These are phyloP conservation scores for Ascaphus truei DNA, from an alignment of 2,113 vertebrate genomes.

Conservation along the genomic window DNA sequence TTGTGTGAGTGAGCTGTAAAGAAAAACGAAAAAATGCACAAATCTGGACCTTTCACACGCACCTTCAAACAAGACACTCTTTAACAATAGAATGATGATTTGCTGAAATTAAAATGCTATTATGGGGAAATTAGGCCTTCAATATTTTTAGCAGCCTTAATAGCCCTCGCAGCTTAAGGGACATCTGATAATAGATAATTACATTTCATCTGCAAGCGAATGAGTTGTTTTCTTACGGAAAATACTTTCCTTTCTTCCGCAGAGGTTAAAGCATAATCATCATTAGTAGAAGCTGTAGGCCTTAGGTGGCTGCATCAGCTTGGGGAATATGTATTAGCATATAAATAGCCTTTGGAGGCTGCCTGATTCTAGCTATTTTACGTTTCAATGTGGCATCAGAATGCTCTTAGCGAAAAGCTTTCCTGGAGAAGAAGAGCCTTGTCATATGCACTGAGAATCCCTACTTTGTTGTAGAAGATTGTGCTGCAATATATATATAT, in stretches of 20 bases:
- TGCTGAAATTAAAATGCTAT: conserved; percentile 89
- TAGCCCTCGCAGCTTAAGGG: conserved; percentile 73
- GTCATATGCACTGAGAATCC: conserved; percentile 35
- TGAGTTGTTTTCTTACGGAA: conserved; percentile 66
- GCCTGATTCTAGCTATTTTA: conserved; percentile 59
- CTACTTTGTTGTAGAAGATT: conserved; percentile 44
- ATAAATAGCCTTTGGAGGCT: conserved; percentile 63
- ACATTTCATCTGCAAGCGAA: conserved; percentile 70
- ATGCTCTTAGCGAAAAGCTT: conserved; percentile 54
- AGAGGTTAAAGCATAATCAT: conserved; percentile 64
- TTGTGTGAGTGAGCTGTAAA: conserved; percentile 43
- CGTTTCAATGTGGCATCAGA: conserved; percentile 61
- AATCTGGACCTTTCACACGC: conserved; percentile 73
- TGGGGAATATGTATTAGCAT: conserved; percentile 63
- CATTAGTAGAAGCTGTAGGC: conserved; percentile 62
- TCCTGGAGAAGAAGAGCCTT: conserved; percentile 47
- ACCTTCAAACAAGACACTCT: conserved; percentile 77
- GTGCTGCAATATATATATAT: conserved; percentile 31
- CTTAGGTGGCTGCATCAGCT: conserved; percentile 58
- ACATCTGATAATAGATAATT: conserved; percentile 80
- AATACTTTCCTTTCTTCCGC: conserved; percentile 60
- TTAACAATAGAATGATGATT: conserved; percentile 78
- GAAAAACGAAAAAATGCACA: conserved; percentile 63
- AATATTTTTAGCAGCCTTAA: conserved; percentile 78
- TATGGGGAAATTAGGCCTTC: conserved; percentile 87